Percentiles rank a stretch among this genome's conserved stretches.
These are phyloP conservation scores for Caiman crocodilus DNA, from an alignment of 2,797 vertebrate genomes.

Conservation along the genomic window DNA sequence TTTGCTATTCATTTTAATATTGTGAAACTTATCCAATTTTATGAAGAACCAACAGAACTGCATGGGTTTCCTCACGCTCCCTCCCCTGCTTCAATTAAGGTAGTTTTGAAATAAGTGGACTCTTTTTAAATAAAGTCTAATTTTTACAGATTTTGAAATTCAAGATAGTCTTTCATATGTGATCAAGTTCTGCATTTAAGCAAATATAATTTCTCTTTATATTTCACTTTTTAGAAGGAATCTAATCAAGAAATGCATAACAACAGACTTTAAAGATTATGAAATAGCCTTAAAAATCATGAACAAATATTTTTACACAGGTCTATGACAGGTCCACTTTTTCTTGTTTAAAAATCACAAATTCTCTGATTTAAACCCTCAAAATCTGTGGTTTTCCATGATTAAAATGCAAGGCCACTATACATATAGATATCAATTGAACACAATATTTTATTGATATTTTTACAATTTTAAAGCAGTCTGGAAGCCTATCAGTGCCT, in stretches of 20 bases:
- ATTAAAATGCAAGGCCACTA: too few species aligned
- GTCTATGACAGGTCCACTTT: background rate
- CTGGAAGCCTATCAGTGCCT: too few species aligned
- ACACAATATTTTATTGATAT: too few species aligned
- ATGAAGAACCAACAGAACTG: conserved; percentile 11
- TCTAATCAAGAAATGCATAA: background rate
- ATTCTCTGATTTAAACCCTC: too few species aligned
- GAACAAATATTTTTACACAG: background rate
- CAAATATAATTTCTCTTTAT: background rate
- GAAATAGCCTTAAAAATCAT: background rate
- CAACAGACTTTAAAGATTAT: background rate
- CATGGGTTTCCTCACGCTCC: background rate
- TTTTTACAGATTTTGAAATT: background rate
- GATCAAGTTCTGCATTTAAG: background rate
- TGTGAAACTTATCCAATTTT: background rate
- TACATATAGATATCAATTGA: too few species aligned
- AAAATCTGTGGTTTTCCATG: too few species aligned
- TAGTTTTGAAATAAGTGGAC: background rate
- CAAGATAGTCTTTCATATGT: background rate
- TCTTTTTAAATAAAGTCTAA: background rate
- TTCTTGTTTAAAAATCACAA: too few species aligned
- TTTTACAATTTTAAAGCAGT: too few species aligned
- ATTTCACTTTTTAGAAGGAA: background rate
- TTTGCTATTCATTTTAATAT: background rate
- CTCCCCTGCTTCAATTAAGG: background rate